Evolutionary conservation across 2,113 vertebrate genomes (phyloP).

Genomic region (Amazona vittata): DNA sequence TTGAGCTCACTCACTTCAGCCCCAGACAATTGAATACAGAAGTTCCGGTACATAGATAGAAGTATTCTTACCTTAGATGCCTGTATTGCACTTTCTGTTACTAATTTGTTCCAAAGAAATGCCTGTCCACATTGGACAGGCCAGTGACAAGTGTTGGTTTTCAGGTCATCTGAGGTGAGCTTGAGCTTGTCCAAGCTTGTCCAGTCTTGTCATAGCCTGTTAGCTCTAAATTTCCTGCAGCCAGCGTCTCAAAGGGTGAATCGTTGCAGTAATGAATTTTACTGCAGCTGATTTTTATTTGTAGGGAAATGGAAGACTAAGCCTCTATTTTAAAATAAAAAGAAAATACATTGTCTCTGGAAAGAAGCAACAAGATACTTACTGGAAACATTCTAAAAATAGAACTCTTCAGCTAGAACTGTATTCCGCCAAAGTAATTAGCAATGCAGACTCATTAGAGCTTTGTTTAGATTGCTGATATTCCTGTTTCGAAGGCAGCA

Average conservation of each 20-base stretch:
- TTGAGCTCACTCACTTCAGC: not conserved
- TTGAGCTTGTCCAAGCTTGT: not conserved
- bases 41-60: not conserved
- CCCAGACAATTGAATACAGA: not conserved
- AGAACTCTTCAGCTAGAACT: not conserved
- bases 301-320: not conserved
- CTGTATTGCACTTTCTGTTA: not conserved
- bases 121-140: not conserved
- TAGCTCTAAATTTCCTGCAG: slow-evolving; percentile 1
- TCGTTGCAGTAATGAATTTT: slow-evolving; percentile 6
- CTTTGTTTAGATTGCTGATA: not conserved
- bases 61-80: not conserved
- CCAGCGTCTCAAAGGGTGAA: slow-evolving; percentile 1
- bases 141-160: not conserved
- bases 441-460: not conserved
- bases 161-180: not conserved
- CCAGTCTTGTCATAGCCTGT: not conserved
- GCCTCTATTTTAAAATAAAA: slow-evolving; percentile 23
- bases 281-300: not conserved
- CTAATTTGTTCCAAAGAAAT: not conserved
- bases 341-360: slow-evolving; percentile 25
- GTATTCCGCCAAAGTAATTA: not conserved
- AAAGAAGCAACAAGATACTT: not conserved
- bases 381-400: slow-evolving; percentile 39
- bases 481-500: not conserved